Percentiles rank a stretch among this genome's conserved stretches.
phyloP scores from a whole-genome alignment of 2,113 vertebrate genomes.

The Nothobranchius kuhntae region DNA sequence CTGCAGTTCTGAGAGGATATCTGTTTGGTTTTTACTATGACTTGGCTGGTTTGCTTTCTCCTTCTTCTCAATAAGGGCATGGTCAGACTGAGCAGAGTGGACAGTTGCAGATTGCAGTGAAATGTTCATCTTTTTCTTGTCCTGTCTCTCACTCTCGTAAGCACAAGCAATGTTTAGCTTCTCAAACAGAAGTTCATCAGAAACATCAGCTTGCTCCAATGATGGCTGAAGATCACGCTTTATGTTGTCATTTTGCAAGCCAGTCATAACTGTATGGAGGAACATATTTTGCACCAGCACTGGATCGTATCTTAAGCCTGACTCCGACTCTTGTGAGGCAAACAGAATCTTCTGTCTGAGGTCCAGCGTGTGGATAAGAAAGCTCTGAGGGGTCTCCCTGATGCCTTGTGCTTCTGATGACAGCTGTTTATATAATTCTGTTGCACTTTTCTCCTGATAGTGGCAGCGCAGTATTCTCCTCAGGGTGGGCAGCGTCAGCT shows the following conservation, averaged over 20 bases:
- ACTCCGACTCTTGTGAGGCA: constrained; percentile 7
- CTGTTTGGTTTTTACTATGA: background rate
- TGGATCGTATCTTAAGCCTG: background rate
- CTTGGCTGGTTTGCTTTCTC: background rate
- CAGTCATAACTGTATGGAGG: constrained; percentile 1
- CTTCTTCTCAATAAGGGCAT: background rate
- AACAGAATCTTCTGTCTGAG: background rate
- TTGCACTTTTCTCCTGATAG: background rate
- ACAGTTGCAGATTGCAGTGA: background rate
- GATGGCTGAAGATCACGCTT: background rate
- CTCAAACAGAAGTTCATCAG: constrained; percentile 2
- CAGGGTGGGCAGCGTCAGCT: background rate
- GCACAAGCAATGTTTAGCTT: background rate
- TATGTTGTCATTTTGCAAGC: background rate
- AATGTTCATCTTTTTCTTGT: background rate
- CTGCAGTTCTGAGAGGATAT: no score
- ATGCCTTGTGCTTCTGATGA: background rate
- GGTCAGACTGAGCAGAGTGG: background rate
- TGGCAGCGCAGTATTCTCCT: background rate
- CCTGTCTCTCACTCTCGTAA: constrained; percentile 6
- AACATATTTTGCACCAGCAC: constrained; percentile 1
- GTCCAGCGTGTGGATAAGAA: background rate
- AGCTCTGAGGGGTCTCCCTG: constrained; percentile 2
- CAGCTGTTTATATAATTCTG: constrained; percentile 1
- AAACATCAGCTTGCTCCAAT: background rate